A percentile compares a stretch with the other conserved stretches of the same genome.
Conservation (phyloP, 1,140 invertebrate genomes). For the Hypothenemus hampei region DNA sequence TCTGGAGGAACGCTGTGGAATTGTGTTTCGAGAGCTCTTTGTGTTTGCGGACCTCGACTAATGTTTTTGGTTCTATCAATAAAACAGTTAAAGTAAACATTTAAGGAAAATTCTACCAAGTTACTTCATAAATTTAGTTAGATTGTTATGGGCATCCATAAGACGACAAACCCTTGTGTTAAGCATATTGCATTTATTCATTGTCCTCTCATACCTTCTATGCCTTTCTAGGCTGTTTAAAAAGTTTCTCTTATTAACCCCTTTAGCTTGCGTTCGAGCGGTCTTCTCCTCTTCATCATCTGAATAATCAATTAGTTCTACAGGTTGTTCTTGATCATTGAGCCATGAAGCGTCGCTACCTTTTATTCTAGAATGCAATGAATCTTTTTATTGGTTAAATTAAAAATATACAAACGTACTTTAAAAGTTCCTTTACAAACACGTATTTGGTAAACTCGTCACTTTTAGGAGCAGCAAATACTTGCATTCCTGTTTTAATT, state of each 20-base stretch:
- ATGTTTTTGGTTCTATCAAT: no score
- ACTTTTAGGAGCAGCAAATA: conserved; percentile 40
- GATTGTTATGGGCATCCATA: conserved; percentile 18
- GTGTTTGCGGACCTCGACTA: no score
- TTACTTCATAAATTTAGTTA: neutral
- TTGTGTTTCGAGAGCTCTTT: no score
- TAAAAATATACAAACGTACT: conserved; percentile 34
- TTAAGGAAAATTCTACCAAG: no score
- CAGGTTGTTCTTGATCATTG: conserved; percentile 75
- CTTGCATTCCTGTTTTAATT: conserved; percentile 35
- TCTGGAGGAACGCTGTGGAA: neutral
- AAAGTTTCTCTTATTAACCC: conserved; percentile 14
- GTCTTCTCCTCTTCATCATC: conserved; percentile 79
- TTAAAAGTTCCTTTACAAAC: conserved; percentile 40
- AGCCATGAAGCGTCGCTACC: conserved; percentile 63
- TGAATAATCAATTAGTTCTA: conserved; percentile 69
- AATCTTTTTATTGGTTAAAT: neutral
- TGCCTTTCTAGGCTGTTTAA: conserved; percentile 35
- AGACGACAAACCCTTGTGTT: conserved; percentile 27
- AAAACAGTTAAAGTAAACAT: no score
- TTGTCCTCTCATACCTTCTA: conserved; percentile 36
- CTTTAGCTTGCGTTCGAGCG: conserved; percentile 2
- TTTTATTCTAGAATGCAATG: conserved; percentile 52
- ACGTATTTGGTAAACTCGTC: conserved; percentile 39
- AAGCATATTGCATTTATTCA: conserved; percentile 40